Evolutionary conservation across 2,888 invertebrate species (phyloP).

Genomic region (Apocheima hispidaria): DNA sequence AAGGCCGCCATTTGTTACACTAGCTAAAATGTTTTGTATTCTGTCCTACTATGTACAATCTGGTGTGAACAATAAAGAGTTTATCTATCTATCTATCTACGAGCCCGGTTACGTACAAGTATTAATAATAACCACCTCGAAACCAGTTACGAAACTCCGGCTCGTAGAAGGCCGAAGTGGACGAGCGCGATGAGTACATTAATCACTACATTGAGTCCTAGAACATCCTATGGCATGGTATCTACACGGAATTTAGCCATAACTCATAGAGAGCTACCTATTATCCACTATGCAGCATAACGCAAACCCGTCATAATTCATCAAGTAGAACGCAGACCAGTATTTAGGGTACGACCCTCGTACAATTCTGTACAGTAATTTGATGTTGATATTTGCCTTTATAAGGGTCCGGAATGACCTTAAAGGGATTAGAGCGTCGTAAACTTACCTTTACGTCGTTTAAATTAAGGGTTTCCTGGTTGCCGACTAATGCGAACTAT

Average conservation of each 20-base stretch:
- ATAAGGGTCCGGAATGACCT: constrained; percentile 30
- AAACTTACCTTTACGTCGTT: constrained; percentile 34
- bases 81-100: too few species aligned
- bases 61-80: too few species aligned
- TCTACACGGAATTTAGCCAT: constrained; percentile 3
- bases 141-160: too few species aligned
- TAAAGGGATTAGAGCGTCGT: constrained; percentile 31
- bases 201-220: too few species aligned
- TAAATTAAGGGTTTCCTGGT: constrained; percentile 31
- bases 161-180: too few species aligned
- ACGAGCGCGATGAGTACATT: too few species aligned
- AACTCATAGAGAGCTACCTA: background rate
- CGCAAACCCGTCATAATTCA: constrained; percentile 18
- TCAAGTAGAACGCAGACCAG: constrained; percentile 18
- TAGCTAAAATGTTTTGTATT: too few species aligned
- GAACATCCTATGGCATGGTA: too few species aligned
- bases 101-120: too few species aligned
- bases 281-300: constrained; percentile 6
- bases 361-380: constrained; percentile 33
- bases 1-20: too few species aligned
- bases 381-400: constrained; percentile 36
- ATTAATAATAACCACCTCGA: too few species aligned
- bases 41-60: too few species aligned
- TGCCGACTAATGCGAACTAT: constrained; percentile 6
- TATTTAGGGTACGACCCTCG: constrained; percentile 28